Evolutionary conservation across 1,140 invertebrate species (phyloP).

Genomic region (Bombus sylvicola): DNA sequence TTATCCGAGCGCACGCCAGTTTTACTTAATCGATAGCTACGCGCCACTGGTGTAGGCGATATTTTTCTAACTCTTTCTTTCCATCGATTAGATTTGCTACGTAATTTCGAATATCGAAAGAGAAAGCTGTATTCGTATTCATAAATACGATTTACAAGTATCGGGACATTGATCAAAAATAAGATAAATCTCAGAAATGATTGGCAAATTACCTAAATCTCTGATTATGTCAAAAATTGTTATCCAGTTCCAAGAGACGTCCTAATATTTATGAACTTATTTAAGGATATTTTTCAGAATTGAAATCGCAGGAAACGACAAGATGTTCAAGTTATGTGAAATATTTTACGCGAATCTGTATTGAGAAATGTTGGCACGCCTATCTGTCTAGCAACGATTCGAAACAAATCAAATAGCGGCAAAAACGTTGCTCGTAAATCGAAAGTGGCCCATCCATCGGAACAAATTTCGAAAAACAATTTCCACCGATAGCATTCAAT

Average conservation of each 20-base stretch:
- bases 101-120: not conserved
- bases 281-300: not conserved
- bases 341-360: too few relatives aligned
- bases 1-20: not conserved
- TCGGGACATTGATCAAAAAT: too few relatives aligned
- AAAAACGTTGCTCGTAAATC: not conserved
- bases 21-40: slow-evolving; percentile 10
- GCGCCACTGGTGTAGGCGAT: not conserved
- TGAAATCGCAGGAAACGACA: not conserved
- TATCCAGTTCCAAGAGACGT: not conserved
- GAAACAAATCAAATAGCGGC: not conserved
- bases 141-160: too few relatives aligned
- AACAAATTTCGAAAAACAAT: slow-evolving; percentile 33
- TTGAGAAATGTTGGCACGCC: not conserved
- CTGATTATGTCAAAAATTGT: too few relatives aligned
- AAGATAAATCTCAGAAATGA: too few relatives aligned
- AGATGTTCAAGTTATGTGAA: not conserved
- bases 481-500: slow-evolving; percentile 10
- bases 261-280: not conserved
- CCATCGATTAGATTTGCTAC: not conserved
- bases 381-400: not conserved
- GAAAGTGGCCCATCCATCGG: not conserved
- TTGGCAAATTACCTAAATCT: too few relatives aligned
- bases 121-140: not conserved
- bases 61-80: not conserved